A percentile compares a stretch with the other conserved stretches of the same genome.
Evolutionary conservation across 2,113 vertebrate species (phyloP).

Genomic region (Albula glossodonta): DNA sequence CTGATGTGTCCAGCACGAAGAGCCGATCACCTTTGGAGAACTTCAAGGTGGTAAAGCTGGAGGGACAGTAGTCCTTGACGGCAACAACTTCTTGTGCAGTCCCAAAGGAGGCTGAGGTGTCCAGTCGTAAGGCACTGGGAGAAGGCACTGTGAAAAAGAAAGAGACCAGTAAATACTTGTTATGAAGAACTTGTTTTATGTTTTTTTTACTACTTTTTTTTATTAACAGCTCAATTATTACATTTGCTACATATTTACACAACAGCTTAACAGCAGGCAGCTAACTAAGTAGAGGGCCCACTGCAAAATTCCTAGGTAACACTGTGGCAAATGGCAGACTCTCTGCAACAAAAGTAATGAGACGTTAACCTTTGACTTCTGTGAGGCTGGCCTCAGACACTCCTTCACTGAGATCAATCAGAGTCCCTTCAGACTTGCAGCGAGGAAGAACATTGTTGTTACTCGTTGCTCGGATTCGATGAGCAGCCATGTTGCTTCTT

Average conservation of each 20-base stretch:
- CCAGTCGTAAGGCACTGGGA: constrained; percentile 88
- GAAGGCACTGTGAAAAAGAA: constrained; percentile 80
- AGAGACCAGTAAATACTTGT: background rate
- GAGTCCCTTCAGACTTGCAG: constrained; percentile 90
- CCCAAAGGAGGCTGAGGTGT: constrained; percentile 80
- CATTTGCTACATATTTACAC: too few species aligned
- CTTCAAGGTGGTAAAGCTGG: constrained; percentile 92
- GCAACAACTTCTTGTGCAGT: constrained; percentile 89
- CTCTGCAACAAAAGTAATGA: too few species aligned
- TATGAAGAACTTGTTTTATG: background rate
- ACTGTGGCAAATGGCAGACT: too few species aligned
- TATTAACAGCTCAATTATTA: background rate
- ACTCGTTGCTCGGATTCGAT: constrained; percentile 86
- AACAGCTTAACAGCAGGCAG: too few species aligned
- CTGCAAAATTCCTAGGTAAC: too few species aligned
- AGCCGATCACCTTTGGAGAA: constrained; percentile 94
- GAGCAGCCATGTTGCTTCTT: constrained; percentile 81
- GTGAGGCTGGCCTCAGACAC: constrained; percentile 78
- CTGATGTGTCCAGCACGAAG: constrained; percentile 89
- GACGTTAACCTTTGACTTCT: constrained; percentile 84
- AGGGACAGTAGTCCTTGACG: constrained; percentile 93
- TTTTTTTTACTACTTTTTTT: background rate
- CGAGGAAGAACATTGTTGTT: constrained; percentile 83
- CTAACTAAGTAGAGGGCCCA: too few species aligned
- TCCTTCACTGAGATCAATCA: constrained; percentile 84